Evolutionary conservation across 2,888 invertebrate species (phyloP).

Genomic region (Microctonus brassicae): DNA sequence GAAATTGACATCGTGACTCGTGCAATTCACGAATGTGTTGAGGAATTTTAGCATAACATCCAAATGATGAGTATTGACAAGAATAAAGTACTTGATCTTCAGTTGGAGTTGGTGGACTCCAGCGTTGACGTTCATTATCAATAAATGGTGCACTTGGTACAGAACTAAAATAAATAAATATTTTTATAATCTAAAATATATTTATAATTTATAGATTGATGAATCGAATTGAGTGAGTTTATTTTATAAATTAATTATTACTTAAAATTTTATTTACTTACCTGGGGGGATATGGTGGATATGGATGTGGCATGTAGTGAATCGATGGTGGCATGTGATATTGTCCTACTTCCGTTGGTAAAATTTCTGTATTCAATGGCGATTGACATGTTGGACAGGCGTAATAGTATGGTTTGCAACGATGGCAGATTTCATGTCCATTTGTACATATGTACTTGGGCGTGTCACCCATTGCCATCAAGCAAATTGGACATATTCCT

Average conservation of each 20-base stretch:
- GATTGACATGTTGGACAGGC: constrained; percentile 57
- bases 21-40: constrained; percentile 45
- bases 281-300: constrained; percentile 44
- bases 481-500: constrained; percentile 60
- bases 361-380: constrained; percentile 48
- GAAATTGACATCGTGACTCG: constrained; percentile 57
- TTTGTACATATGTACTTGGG: constrained; percentile 57
- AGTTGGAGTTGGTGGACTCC: constrained; percentile 41
- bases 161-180: neutral
- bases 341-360: constrained; percentile 32
- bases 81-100: constrained; percentile 50
- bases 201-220: neutral
- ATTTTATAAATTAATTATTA: neutral
- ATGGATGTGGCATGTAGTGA: constrained; percentile 53
- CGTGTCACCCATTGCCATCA: constrained; percentile 56
- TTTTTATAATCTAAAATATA: neutral
- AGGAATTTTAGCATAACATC: constrained; percentile 56
- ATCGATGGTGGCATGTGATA: constrained; percentile 47
- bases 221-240: neutral
- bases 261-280: constrained; percentile 18
- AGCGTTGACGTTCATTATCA: constrained; percentile 47
- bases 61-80: constrained; percentile 54
- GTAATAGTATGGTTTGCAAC: constrained; percentile 63
- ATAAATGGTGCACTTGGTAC: constrained; percentile 58
- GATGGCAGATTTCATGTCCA: constrained; percentile 58